Percentiles rank a stretch among this genome's conserved stretches.
Conservation (phyloP, 2,888 invertebrate genomes). For the Flexamia atlantica region DNA sequence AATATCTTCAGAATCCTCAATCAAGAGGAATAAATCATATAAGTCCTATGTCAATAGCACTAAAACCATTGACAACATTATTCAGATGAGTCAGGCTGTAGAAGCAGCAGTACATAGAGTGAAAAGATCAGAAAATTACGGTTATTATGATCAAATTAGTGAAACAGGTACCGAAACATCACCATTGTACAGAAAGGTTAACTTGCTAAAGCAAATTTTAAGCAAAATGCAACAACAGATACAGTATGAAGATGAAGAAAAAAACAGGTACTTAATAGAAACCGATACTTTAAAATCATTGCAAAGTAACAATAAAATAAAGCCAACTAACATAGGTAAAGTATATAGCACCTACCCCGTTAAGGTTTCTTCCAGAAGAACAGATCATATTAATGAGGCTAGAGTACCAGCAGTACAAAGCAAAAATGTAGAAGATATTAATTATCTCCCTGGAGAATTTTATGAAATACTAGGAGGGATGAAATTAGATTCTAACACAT, state of each 20-base stretch:
- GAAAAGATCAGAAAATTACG: not conserved
- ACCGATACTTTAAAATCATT: not conserved
- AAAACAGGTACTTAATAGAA: not conserved
- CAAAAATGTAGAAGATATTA: not conserved
- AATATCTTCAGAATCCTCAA: not conserved
- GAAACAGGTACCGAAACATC: not conserved
- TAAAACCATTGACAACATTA: not conserved
- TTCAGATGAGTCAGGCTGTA: not conserved
- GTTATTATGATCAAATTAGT: not conserved
- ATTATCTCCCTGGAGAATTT: conserved; percentile 46
- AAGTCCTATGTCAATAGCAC: not conserved
- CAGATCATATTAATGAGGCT: not conserved
- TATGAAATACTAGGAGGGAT: conserved; percentile 24
- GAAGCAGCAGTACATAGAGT: not conserved
- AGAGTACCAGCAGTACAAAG: conserved; percentile 18
- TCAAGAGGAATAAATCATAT: not conserved
- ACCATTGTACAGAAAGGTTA: conserved; percentile 24
- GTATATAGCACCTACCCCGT: not conserved
- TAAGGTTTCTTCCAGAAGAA: not conserved
- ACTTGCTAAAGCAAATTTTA: not conserved
- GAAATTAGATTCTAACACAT: conserved; percentile 11
- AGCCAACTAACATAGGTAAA: not conserved
- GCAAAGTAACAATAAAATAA: not conserved
- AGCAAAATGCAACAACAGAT: not conserved
- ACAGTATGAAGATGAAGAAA: not conserved